Conservation (phyloP, 2,797 vertebrate species). For the Bryconaethiops microstoma region DNA sequence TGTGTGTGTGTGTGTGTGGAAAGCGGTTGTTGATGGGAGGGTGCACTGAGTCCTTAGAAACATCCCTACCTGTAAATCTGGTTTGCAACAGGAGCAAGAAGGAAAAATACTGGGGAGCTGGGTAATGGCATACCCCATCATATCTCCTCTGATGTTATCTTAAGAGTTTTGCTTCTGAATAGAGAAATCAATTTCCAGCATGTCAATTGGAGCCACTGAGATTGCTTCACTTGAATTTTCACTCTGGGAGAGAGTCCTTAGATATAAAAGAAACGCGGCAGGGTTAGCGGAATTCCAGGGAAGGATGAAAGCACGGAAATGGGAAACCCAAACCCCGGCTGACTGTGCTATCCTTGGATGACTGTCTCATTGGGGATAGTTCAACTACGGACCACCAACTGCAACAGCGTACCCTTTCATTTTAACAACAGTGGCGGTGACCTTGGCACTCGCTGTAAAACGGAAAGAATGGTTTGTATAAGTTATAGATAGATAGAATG, state of each 20-base stretch:
- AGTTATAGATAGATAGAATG: too few relatives aligned
- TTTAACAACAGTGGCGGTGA: too few relatives aligned
- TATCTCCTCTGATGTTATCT: slow-evolving; percentile 30
- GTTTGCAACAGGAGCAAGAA: slow-evolving; percentile 47
- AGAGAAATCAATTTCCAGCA: slow-evolving; percentile 21
- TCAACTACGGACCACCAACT: slow-evolving; percentile 16
- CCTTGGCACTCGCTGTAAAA: too few relatives aligned
- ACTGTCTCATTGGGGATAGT: background rate
- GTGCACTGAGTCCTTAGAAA: too few relatives aligned
- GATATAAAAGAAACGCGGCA: slow-evolving; percentile 9
- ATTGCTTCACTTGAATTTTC: slow-evolving; percentile 6
- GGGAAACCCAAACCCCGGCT: background rate
- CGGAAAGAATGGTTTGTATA: too few relatives aligned
- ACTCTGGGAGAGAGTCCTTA: background rate
- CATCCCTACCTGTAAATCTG: slow-evolving; percentile 52
- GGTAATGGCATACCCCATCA: slow-evolving; percentile 25
- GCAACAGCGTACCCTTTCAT: background rate
- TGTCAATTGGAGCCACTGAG: slow-evolving; percentile 11
- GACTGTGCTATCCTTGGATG: slow-evolving; percentile 2
- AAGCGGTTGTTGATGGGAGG: slow-evolving; percentile 6
- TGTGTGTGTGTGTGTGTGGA: too few relatives aligned
- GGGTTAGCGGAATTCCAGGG: slow-evolving; percentile 9
- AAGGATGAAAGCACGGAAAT: slow-evolving; percentile 16
- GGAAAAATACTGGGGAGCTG: slow-evolving; percentile 33
- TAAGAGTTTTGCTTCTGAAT: slow-evolving; percentile 20